Base-by-base conservation (phyloP, 64 coral and sea anemone species). In the Trachythela sp. region DNA sequence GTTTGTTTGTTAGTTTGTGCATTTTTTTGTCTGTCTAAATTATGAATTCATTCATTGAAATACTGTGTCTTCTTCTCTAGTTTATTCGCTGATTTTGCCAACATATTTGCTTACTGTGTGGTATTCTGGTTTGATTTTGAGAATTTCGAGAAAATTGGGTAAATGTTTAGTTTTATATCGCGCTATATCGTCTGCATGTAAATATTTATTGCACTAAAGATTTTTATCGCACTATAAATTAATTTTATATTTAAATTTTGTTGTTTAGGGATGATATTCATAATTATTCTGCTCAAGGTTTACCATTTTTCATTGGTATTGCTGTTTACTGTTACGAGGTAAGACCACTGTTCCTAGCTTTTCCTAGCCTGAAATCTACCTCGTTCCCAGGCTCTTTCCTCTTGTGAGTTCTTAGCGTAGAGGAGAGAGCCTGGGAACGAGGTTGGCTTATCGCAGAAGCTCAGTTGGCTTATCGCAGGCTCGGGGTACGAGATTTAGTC, bases 51-150 rank as follows among this genome's bases (percentile, higher is more conserved):
- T n/a, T n/a, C n/a, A n/a, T n/a, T n/a, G n/a, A n/a, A n/a, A 18
- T 64, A 8, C 27, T 86, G 31, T 22, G 17, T 90, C 56, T 86
- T 30, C 85, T 68, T 31, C 70, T 93, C 8, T 86, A 99, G 96
- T 84, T 90, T 99, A 43, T 94, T 99, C 91, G 96, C 96, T 84
- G 96, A 99, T 89, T 99, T 99, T 93, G 96, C 96, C 0, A 99
- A 99, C 91, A 93, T 93, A 0, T 99, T 99, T 93, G 96, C 96
- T 6, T 99, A 99, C 40, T 99, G 96, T 89, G 96, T 99, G 34
- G 96, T 99, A 15, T 99, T 99, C 50, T 99, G 96, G 96, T 99
- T 99, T 93, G 96, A 99, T 70, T 99, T 99, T 91, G 89, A 92
- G 54, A 91, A 99, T 58, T 94, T 94, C 87, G 93, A 99, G 20